Percentiles rank a stretch among this genome's conserved stretches.
phyloP scores from a whole-genome alignment of 1,140 invertebrate genomes.

The Ceratitis capitata region DNA sequence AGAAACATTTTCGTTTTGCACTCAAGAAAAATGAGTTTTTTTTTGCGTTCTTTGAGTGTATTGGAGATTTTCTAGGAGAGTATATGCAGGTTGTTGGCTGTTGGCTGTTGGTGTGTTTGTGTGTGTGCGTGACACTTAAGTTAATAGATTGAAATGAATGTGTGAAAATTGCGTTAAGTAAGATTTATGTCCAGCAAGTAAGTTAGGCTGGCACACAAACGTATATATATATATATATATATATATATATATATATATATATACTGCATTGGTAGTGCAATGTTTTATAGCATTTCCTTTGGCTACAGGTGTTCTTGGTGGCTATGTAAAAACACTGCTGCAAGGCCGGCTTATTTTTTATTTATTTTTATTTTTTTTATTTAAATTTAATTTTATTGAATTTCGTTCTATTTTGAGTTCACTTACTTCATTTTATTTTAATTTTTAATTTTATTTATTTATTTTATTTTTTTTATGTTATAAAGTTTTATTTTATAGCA shows the following conservation, averaged over 20 bases:
- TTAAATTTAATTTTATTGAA: too few relatives aligned
- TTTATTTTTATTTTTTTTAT: too few relatives aligned
- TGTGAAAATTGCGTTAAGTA: conserved; percentile 32
- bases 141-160: conserved; percentile 32
- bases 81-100: neutral
- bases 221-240: neutral
- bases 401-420: too few relatives aligned
- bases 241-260: neutral
- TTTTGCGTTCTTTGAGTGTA: neutral
- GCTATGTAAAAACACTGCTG: too few relatives aligned
- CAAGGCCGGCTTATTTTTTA: too few relatives aligned
- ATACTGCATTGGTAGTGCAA: too few relatives aligned
- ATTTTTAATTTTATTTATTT: too few relatives aligned
- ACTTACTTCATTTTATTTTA: too few relatives aligned
- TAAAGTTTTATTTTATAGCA: too few relatives aligned
- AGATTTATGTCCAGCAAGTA: neutral
- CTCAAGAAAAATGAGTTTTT: neutral
- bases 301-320: neutral
- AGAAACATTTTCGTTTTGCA: neutral
- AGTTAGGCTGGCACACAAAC: neutral
- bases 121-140: conserved; percentile 21
- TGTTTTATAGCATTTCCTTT: neutral
- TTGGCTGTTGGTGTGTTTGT: neutral
- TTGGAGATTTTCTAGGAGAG: neutral
- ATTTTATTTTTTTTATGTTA: too few relatives aligned